Evolutionary conservation across 2,888 invertebrate genomes (phyloP).

Genomic region (Kryphioiulus occultus): DNA sequence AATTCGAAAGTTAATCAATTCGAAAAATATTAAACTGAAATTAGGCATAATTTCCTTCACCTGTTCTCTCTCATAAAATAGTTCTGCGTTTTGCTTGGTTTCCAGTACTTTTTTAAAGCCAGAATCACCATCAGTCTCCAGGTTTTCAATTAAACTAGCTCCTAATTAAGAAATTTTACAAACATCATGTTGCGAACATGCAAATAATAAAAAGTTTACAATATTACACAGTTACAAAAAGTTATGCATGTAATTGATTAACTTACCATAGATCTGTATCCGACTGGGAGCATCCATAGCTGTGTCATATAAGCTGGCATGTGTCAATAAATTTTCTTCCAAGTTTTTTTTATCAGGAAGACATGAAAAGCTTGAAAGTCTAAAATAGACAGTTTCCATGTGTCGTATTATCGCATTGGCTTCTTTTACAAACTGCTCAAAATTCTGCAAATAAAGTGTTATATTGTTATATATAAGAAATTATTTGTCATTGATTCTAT

Average conservation of each 20-base stretch:
- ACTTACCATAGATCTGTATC: conserved; percentile 59
- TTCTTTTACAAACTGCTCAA: conserved; percentile 73
- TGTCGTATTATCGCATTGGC: conserved; percentile 69
- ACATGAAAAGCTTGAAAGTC: conserved; percentile 61
- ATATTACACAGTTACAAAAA: background rate
- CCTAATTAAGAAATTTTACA: conserved; percentile 53
- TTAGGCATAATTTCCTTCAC: background rate
- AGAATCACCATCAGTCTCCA: conserved; percentile 64
- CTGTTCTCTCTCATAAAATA: conserved; percentile 42
- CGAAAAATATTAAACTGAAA: background rate
- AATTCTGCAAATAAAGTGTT: conserved; percentile 65
- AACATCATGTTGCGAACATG: background rate
- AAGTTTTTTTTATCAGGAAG: conserved; percentile 64
- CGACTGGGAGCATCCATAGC: conserved; percentile 65
- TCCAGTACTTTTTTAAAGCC: conserved; percentile 54
- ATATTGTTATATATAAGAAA: no score
- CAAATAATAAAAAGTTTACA: no score
- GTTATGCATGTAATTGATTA: background rate
- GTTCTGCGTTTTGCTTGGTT: conserved; percentile 41
- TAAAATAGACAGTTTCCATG: conserved; percentile 70
- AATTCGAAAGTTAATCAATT: background rate
- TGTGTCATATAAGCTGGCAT: conserved; percentile 62
- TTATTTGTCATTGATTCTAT: no score
- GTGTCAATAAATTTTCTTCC: conserved; percentile 31
- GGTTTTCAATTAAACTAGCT: conserved; percentile 67